Conservation (phyloP, 2,797 vertebrate genomes). For the Crenichthys baileyi region DNA sequence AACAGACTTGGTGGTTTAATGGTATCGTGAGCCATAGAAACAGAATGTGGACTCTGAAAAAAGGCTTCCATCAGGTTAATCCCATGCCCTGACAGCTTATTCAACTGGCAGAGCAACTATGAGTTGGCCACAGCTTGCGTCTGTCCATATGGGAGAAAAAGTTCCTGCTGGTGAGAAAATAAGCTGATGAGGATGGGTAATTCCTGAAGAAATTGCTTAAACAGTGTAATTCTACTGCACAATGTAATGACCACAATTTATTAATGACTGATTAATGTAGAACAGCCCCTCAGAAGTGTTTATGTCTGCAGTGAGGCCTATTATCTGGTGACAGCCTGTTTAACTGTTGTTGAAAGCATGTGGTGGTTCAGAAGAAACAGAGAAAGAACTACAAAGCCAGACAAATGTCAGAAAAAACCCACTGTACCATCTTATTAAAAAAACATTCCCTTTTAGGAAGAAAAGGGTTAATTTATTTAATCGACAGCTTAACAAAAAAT, state of each 20-base stretch:
- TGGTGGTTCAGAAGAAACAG: background rate
- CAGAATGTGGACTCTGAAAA: constrained; percentile 42
- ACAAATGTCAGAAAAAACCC: constrained; percentile 26
- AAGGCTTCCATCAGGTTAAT: constrained; percentile 59
- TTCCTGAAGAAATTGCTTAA: constrained; percentile 34
- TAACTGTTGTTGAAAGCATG: background rate
- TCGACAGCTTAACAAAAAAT: background rate
- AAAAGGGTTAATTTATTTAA: background rate
- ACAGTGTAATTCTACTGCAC: constrained; percentile 26
- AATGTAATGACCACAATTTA: constrained; percentile 13
- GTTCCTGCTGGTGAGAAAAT: constrained; percentile 27
- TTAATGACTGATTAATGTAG: constrained; percentile 11
- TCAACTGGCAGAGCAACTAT: constrained; percentile 39
- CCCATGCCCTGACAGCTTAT: constrained; percentile 47
- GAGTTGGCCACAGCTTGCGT: constrained; percentile 39
- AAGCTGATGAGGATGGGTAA: constrained; percentile 37
- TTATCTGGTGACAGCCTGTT: background rate
- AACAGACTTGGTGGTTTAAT: constrained; percentile 42
- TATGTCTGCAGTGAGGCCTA: background rate
- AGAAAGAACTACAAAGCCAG: constrained; percentile 1
- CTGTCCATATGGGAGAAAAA: constrained; percentile 42
- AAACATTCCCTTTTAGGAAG: background rate
- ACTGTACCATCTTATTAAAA: constrained; percentile 3
- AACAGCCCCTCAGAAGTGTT: constrained; percentile 21
- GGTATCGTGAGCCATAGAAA: constrained; percentile 36